phyloP scores from a whole-genome alignment of 2,113 vertebrate species.

The Sebastes fasciatus region DNA sequence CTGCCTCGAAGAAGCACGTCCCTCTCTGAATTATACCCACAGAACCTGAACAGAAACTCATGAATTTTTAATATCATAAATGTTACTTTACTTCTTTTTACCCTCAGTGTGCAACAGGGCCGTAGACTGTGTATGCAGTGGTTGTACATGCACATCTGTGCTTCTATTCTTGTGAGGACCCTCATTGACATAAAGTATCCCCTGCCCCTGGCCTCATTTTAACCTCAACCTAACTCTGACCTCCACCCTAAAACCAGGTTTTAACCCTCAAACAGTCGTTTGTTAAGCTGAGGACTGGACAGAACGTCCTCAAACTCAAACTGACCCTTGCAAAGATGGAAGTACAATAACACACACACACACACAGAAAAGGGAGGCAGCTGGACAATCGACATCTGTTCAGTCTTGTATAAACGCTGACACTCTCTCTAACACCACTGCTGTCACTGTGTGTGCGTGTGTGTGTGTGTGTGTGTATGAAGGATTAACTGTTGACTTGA shows the following conservation, averaged over 20 bases:
- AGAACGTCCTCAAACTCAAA: slow-evolving; percentile 6
- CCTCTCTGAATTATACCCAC: background rate
- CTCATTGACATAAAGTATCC: background rate
- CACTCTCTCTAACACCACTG: slow-evolving; percentile 43
- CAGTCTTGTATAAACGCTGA: slow-evolving; percentile 41
- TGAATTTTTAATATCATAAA: background rate
- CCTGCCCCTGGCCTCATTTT: background rate
- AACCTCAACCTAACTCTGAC: background rate
- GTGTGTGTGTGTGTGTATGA: slow-evolving; percentile 11
- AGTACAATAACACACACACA: slow-evolving; percentile 10
- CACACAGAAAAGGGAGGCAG: slow-evolving; percentile 32
- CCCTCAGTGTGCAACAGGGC: background rate
- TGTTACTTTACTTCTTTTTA: background rate
- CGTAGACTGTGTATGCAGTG: too few species aligned
- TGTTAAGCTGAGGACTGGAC: background rate
- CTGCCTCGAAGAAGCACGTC: background rate
- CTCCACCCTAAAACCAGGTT: background rate
- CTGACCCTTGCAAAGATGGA: slow-evolving; percentile 1
- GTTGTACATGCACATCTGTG: background rate
- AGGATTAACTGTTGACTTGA: slow-evolving; percentile 44
- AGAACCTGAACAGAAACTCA: background rate
- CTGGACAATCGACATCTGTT: slow-evolving; percentile 63
- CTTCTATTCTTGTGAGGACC: too few species aligned
- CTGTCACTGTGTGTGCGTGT: slow-evolving; percentile 24
- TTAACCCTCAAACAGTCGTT: background rate